Evolutionary conservation across 2,113 vertebrate genomes (phyloP).

Genomic region (Coturnix japonica): DNA sequence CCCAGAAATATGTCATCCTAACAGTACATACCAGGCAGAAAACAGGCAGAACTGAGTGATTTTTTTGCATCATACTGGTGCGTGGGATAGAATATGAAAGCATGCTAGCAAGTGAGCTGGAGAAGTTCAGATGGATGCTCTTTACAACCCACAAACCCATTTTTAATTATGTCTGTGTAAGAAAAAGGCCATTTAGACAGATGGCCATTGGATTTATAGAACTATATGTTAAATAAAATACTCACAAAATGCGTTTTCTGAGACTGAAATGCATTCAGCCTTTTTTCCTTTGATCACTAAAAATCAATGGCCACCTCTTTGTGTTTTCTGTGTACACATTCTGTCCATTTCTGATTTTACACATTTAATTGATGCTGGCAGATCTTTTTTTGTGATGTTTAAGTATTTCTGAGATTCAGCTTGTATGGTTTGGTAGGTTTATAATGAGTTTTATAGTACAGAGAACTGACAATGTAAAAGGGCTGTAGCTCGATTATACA

Average conservation of each 20-base stretch:
- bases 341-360: background rate
- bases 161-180: constrained; percentile 1
- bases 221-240: background rate
- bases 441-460: background rate
- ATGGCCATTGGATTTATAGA: background rate
- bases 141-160: background rate
- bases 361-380: background rate
- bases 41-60: background rate
- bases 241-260: background rate
- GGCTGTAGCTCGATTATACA: background rate
- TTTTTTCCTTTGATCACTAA: constrained; percentile 36
- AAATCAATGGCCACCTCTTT: constrained; percentile 20
- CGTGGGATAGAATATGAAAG: background rate
- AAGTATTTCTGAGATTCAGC: background rate
- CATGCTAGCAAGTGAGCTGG: accelerated
- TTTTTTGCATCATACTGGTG: background rate
- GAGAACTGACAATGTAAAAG: background rate
- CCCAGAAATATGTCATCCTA: background rate
- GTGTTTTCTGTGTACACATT: background rate
- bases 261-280: background rate
- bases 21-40: background rate
- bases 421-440: background rate
- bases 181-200: background rate
- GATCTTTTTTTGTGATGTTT: constrained; percentile 4
- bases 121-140: background rate